Evolutionary conservation across 2,888 invertebrate genomes (phyloP).

Genomic region (Dryococelus australis): DNA sequence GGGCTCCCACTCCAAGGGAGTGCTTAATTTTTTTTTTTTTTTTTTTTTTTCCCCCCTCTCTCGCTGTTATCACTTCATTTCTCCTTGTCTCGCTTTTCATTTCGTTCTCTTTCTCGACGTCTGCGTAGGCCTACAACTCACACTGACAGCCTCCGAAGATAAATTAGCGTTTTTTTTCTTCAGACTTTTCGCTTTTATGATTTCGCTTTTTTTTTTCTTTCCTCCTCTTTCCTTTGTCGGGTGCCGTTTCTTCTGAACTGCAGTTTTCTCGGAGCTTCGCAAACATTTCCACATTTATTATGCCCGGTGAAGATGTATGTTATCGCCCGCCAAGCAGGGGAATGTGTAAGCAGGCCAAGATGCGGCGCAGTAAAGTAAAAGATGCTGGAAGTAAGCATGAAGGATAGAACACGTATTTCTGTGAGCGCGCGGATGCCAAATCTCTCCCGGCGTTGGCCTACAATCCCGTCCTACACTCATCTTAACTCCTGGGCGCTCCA

Average conservation of each 20-base stretch:
- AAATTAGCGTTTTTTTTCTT: not conserved
- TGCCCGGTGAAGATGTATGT: not conserved
- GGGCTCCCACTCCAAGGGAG: not conserved
- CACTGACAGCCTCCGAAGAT: not conserved
- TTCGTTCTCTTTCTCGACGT: not conserved
- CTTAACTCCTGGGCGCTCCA: not conserved
- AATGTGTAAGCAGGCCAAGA: constrained; percentile 9
- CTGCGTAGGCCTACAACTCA: not conserved
- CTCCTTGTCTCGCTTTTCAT: constrained; percentile 16
- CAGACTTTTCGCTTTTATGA: not conserved
- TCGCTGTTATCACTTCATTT: not conserved
- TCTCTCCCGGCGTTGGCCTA: not conserved
- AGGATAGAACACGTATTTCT: not conserved
- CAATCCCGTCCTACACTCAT: not conserved
- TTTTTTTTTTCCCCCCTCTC: not conserved
- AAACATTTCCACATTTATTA: constrained; percentile 9
- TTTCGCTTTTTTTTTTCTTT: not conserved
- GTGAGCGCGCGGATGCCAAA: not conserved
- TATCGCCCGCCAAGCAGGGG: not conserved
- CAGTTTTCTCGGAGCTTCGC: not conserved
- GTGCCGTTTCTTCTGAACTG: not conserved
- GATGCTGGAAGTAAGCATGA: not conserved
- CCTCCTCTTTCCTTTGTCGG: constrained; percentile 16
- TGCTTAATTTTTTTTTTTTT: not conserved
- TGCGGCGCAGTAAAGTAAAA: not conserved